Base-by-base conservation (phyloP, 1,140 invertebrate genomes). In the Dolichoris vasculosae region DNA sequence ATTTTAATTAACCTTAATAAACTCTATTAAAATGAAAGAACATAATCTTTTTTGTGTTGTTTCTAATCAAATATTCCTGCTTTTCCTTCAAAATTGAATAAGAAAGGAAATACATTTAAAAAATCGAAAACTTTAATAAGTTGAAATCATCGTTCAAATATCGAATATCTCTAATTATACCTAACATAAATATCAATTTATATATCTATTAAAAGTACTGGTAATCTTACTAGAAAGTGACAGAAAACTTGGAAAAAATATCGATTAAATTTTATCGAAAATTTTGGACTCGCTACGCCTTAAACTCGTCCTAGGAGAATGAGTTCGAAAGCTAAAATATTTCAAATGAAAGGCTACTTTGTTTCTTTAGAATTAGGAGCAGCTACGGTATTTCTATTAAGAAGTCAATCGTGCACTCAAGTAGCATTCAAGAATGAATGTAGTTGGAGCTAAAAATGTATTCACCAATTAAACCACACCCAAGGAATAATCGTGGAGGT, bases 381-480 rank as follows among this genome's bases (percentile, higher is more conserved):
- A 67, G 63, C 20, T 43, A 23, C 17, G 67, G 32, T 20, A 73
- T 43, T 73, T 73, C 0, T 43, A 73, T 73, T 26, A 73, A 73
- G 69, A 8, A 43, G 69, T n/a, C 38, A 73, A 43, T 73, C 38
- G 69, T 0, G 32, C n/a, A 7, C 38, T 7, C 3, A n/a, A 20
- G 38, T 26, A 38, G 69, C 20, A 9, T 17, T 9, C 2, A 69
- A 15, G 15, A 38, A 38, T 38, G 67, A 69, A 20, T 69, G 32
- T 15, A 38, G 38, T 38, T 38, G 3, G 38, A 7, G 38, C 23
- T 9, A 26, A 43, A 73, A 73, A 43, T 73, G 38, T 38, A 73
- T 73, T 20, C 23, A 43, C 69, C 38, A 73, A 73, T 73, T 73
- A 73, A 73, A 73, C 69, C 69, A 73, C 40, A 73, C 69, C 69